A percentile compares a stretch with the other conserved stretches of the same genome.
phyloP scores from a whole-genome alignment of 2,888 invertebrate genomes.

The Lydus trimaculatus region DNA sequence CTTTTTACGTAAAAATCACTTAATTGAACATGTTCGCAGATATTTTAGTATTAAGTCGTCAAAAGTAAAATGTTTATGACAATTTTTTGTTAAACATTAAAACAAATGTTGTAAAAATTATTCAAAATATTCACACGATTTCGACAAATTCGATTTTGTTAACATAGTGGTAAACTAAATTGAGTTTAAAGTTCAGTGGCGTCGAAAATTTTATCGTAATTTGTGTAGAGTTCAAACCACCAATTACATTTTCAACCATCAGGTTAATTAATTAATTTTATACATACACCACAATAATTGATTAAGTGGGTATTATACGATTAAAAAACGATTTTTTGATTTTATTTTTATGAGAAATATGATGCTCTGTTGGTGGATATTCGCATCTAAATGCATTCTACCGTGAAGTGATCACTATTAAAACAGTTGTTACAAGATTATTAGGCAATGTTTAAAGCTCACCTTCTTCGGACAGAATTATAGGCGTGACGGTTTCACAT shows the following conservation, averaged over 20 bases:
- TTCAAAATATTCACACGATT: slow-evolving; percentile 6
- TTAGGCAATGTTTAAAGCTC: slow-evolving; percentile 42
- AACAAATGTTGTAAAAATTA: neutral
- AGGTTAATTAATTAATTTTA: neutral
- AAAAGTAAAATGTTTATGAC: neutral
- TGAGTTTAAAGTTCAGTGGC: slow-evolving; percentile 16
- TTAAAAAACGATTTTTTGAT: neutral
- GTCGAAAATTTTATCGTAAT: slow-evolving; percentile 12
- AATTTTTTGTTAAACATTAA: neutral
- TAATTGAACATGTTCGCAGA: slow-evolving; percentile 7
- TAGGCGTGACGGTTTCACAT: slow-evolving; percentile 48
- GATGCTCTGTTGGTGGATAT: slow-evolving; percentile 15
- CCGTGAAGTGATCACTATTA: slow-evolving; percentile 28
- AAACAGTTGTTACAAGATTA: slow-evolving; percentile 38
- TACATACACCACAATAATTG: neutral
- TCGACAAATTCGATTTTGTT: slow-evolving; percentile 12
- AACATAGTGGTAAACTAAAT: slow-evolving; percentile 9
- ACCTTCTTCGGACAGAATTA: slow-evolving; percentile 44
- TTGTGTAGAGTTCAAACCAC: slow-evolving; percentile 5
- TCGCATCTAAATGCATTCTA: slow-evolving; percentile 27
- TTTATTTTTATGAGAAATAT: neutral
- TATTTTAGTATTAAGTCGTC: neutral
- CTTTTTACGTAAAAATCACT: slow-evolving; percentile 11
- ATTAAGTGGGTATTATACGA: too few species aligned
- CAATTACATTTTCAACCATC: neutral